phyloP scores from a whole-genome alignment of 2,797 vertebrate genomes.

The Synaphobranchus kaupii region DNA sequence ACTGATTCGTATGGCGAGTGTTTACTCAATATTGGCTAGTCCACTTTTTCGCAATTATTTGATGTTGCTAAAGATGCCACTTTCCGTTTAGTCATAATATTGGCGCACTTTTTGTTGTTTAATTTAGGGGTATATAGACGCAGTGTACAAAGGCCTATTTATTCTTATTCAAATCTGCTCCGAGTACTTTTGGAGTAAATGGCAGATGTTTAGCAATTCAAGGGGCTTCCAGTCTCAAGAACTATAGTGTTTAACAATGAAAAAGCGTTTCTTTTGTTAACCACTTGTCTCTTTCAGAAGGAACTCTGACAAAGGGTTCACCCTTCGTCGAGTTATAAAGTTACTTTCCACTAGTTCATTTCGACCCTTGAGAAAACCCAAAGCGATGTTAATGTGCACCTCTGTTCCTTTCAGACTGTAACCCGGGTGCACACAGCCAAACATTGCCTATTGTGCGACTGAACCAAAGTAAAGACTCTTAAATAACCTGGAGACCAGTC shows the following conservation, averaged over 20 bases:
- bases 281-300: constrained; percentile 73
- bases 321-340: constrained; percentile 83
- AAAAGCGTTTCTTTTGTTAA: constrained; percentile 67
- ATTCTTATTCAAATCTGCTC: constrained; percentile 75
- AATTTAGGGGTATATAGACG: constrained; percentile 48
- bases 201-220: constrained; percentile 85
- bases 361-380: constrained; percentile 76
- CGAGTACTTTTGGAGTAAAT: constrained; percentile 70
- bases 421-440: constrained; percentile 72
- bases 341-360: constrained; percentile 82
- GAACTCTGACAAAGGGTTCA: constrained; percentile 72
- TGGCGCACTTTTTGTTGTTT: constrained; percentile 55
- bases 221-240: constrained; percentile 75
- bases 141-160: constrained; percentile 52
- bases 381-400: constrained; percentile 82
- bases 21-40: constrained; percentile 15
- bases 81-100: constrained; percentile 37
- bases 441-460: constrained; percentile 71
- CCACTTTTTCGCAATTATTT: not conserved
- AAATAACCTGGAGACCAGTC: constrained; percentile 71
- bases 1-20: not conserved
- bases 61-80: constrained; percentile 24
- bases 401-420: constrained; percentile 73
- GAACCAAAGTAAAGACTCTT: constrained; percentile 72
- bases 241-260: constrained; percentile 75